Evolutionary conservation across 2,113 vertebrate genomes (phyloP).

Genomic region (Desmodus rotundus): DNA sequence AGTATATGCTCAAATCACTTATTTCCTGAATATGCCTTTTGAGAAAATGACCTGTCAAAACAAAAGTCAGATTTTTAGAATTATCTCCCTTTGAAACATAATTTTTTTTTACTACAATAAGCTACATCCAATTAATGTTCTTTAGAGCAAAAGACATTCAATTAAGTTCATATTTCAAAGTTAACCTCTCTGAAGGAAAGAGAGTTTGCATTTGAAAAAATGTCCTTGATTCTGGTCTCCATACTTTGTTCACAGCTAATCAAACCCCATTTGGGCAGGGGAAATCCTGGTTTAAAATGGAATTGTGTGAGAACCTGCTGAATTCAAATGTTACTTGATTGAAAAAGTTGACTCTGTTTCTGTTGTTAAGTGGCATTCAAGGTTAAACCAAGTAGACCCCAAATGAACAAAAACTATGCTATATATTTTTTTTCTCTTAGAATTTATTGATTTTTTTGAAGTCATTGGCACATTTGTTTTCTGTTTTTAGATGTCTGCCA

Average conservation of each 20-base stretch:
- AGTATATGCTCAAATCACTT: constrained; percentile 53
- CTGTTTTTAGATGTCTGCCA: constrained; percentile 50
- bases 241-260: constrained; percentile 32
- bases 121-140: constrained; percentile 18
- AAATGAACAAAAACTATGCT: constrained; percentile 17
- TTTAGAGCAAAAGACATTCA: constrained; percentile 37
- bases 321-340: constrained; percentile 42
- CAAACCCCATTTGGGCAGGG: not conserved
- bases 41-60: constrained; percentile 66
- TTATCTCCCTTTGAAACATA: constrained; percentile 55
- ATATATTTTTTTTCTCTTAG: not conserved
- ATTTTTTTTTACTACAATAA: constrained; percentile 46
- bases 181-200: constrained; percentile 46
- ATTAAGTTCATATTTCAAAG: constrained; percentile 50
- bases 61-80: constrained; percentile 56
- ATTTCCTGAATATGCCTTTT: constrained; percentile 60
- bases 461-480: constrained; percentile 39
- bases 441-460: constrained; percentile 65
- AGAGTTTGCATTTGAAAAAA: constrained; percentile 38
- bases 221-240: constrained; percentile 11
- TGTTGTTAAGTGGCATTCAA: constrained; percentile 19
- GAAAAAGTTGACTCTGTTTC: constrained; percentile 44
- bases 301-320: constrained; percentile 40
- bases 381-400: not conserved
- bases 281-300: constrained; percentile 11